Percentiles rank a stretch among this genome's conserved stretches.
phyloP scores from a whole-genome alignment of 2,113 vertebrate species.

The Marmota monax region DNA sequence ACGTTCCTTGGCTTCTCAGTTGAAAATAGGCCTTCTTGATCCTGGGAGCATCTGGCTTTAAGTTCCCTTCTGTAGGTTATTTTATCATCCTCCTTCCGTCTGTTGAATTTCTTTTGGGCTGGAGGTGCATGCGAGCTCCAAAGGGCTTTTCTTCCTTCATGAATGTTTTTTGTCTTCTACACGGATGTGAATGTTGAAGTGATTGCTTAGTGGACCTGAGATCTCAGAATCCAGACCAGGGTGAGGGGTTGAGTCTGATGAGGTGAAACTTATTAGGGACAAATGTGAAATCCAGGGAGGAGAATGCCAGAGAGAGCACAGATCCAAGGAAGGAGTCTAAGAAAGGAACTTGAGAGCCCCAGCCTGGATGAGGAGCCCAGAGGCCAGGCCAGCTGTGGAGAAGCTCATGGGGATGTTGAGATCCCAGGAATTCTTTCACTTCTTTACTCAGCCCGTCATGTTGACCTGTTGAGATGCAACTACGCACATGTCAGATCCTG shows the following conservation, averaged over 20 bases:
- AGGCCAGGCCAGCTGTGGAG: not conserved
- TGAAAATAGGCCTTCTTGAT: not conserved
- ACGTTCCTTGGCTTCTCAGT: not conserved
- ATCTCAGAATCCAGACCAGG: not conserved
- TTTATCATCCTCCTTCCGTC: not conserved
- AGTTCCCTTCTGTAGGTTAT: not conserved
- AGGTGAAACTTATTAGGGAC: not conserved
- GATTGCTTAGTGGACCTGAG: not conserved
- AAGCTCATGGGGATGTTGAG: rapidly evolving
- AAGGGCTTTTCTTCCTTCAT: not conserved
- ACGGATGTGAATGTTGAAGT: not conserved
- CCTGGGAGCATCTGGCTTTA: not conserved
- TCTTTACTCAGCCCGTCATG: rapidly evolving
- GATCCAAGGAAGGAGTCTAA: not conserved
- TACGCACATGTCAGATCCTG: rapidly evolving
- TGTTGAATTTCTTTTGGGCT: no score
- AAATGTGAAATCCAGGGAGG: not conserved
- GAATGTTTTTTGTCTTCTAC: no score
- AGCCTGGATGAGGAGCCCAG: rapidly evolving
- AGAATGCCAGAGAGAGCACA: not conserved
- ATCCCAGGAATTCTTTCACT: rapidly evolving
- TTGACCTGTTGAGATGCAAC: not conserved
- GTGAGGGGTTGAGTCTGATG: not conserved
- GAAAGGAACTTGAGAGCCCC: not conserved
- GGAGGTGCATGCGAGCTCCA: no score